Evolutionary conservation across 2,888 invertebrate species (phyloP), one percentile per base, ranked within the genome.

Genomic region (Lasioglossum calceatum): DNA sequence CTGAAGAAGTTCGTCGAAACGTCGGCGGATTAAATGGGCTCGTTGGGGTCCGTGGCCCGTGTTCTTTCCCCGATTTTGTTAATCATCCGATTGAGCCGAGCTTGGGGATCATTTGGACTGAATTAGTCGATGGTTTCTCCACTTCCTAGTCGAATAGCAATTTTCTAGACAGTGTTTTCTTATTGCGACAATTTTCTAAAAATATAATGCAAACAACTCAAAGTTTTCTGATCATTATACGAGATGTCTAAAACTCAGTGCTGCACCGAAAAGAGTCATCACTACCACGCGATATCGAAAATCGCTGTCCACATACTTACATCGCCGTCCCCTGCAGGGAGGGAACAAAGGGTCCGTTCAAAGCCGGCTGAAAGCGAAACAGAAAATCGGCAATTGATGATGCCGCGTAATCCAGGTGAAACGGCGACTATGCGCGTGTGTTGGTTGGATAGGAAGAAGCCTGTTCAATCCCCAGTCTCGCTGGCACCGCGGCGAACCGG

Each of bases 391-490:
- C 67, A 67, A 67, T 19, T 19, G 67, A 67, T 67, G 67, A 67
- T 67, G 36, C 67, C 67, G 67, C 36, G 36, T 67, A 67, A 67
- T 67, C 67, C 67, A 67, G 67, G 67, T 67, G 67, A 67, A 61
- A 36, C 67, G 67, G 36, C 19, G 36, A 3, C 8, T 10, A 10
- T 36, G 64, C 64, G 32, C 0, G 32, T 8, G 67, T 5, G 67
- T 32, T 16, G 10, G 32, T 36, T 8, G 67, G 61, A 27, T 61
- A 19, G 32, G 36, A 67, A 36, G 67, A 67, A 73, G 58, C 44
- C 74, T 74, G 77, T 89, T 84, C 89, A 84, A 89, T 89, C 89
- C 80, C 71, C 58, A 32, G 83, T 77, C 82, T 84, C 77, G 75
- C 54, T 77, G 73, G 58, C 67, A 44, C 77, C 74, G 58, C 75